Evolutionary conservation across 2,888 invertebrate genomes (phyloP), one percentile per base, ranked within the genome.

Genomic region (Ctenicera cuprea): DNA sequence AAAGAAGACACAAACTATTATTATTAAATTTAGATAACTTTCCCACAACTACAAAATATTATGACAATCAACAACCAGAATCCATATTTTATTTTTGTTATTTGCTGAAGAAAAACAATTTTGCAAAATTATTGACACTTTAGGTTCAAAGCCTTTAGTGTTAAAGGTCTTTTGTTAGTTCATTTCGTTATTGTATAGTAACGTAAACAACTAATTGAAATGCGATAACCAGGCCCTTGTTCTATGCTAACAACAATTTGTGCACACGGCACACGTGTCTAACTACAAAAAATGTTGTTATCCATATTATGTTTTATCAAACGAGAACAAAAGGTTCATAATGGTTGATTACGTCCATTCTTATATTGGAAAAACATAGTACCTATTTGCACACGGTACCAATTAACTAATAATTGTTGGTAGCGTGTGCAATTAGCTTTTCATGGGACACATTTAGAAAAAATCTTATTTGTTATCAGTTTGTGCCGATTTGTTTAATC

Each of bases 321-420:
- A 52, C 5, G 16, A 48, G 16, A 38, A 65, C 52, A 52, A 65
- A 50, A 61, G 69, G 69, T 50, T 62, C 62, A 68, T 33, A 48
- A 48, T 64, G 0, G 64, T 26, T 41, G 33, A 26, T 11, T n/a
- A 54, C 12, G 12, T 54, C 30, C 18, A 4, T 16, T 41, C 9
- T 41, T 4, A 12, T 30, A 45, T 64, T 14, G 11, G 22, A 52
- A 52, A 65, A 52, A n/a, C 8, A n/a, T 43, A 68, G n/a, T n/a
- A n/a, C n/a, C n/a, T n/a, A n/a, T n/a, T n/a, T 76, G 73, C 77
- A 63, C 75, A 71, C 77, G 71, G 52, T 61, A 75, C 77, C 16
- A 71, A 61, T 43, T 7, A 20, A 54, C 59, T 69, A 38, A n/a
- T n/a, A n/a, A 52, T 48, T 33, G 45, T 72, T 72, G 45, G 76